A percentile compares a stretch with the other conserved stretches of the same genome.
Evolutionary conservation across 2,888 invertebrate species (phyloP).

Genomic region (Drosophila testacea): DNA sequence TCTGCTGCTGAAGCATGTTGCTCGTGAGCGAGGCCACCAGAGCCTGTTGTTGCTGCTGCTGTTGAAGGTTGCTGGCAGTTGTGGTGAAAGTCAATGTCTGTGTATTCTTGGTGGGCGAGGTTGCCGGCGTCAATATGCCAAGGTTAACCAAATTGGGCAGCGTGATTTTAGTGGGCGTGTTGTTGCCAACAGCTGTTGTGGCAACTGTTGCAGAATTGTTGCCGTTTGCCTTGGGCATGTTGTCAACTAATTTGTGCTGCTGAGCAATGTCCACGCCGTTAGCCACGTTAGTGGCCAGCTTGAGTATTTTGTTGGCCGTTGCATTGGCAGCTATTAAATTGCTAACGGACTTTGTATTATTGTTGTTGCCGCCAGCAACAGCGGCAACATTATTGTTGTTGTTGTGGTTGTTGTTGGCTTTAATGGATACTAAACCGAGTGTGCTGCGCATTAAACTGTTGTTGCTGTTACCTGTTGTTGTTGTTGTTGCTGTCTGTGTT

Average conservation of each 20-base stretch:
- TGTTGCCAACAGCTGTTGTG: conserved; percentile 36
- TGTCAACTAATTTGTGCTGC: conserved; percentile 68
- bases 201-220: conserved; percentile 47
- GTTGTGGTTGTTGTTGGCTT: conserved; percentile 69
- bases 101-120: conserved; percentile 86
- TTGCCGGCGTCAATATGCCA: conserved; percentile 86
- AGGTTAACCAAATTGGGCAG: conserved; percentile 85
- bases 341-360: conserved; percentile 73
- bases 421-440: conserved; percentile 85
- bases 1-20: conserved; percentile 66
- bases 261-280: conserved; percentile 75
- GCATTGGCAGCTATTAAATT: conserved; percentile 84
- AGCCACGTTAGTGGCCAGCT: conserved; percentile 83
- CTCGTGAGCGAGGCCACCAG: conserved; percentile 68
- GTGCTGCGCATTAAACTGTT: conserved; percentile 85
- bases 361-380: conserved; percentile 43
- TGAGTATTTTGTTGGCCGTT: conserved; percentile 84
- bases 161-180: conserved; percentile 82
- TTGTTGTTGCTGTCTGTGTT: conserved; percentile 58
- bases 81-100: conserved; percentile 82
- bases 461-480: conserved; percentile 84
- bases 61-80: conserved; percentile 62
- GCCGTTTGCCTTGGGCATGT: conserved; percentile 50
- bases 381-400: conserved; percentile 42
- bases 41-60: conserved; percentile 74